Evolutionary conservation across 2,797 vertebrate genomes (phyloP).

Genomic region (Cossypha dichroa): DNA sequence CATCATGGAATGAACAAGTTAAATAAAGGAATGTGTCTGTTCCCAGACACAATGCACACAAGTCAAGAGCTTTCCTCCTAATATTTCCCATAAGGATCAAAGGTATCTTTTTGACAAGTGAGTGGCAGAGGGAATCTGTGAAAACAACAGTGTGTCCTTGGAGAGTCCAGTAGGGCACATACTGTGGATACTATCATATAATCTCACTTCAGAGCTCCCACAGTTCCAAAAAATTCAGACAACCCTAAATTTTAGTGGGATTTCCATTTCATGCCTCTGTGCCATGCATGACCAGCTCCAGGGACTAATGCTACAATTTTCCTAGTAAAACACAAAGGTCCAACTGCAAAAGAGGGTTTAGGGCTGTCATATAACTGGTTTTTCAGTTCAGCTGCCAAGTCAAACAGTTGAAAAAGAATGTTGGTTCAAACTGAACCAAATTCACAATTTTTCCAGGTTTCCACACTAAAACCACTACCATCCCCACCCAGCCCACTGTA

Average conservation of each 20-base stretch:
- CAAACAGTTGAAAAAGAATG: conserved; percentile 36
- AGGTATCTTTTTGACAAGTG: background rate
- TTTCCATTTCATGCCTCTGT: conserved; percentile 6
- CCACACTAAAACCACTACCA: conserved; percentile 36
- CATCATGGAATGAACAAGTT: conserved; percentile 37
- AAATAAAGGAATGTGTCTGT: conserved; percentile 18
- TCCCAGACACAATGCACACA: conserved; percentile 16
- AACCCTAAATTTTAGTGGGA: background rate
- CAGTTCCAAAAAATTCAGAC: background rate
- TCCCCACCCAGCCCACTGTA: background rate
- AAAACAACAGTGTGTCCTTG: background rate
- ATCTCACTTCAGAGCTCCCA: background rate
- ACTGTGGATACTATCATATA: background rate
- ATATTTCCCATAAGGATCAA: background rate
- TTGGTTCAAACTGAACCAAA: background rate
- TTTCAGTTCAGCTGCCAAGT: conserved; percentile 50
- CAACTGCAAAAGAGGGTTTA: conserved; percentile 11
- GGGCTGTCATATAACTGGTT: background rate
- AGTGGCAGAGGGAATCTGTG: background rate
- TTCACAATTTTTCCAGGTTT: conserved; percentile 50
- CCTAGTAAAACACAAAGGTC: background rate
- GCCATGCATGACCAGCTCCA: background rate
- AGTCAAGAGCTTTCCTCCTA: background rate
- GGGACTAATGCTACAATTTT: conserved; percentile 10
- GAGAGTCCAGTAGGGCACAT: background rate